Base-by-base conservation (phyloP, 2,113 vertebrate genomes). In the Dolichotis patagonum region DNA sequence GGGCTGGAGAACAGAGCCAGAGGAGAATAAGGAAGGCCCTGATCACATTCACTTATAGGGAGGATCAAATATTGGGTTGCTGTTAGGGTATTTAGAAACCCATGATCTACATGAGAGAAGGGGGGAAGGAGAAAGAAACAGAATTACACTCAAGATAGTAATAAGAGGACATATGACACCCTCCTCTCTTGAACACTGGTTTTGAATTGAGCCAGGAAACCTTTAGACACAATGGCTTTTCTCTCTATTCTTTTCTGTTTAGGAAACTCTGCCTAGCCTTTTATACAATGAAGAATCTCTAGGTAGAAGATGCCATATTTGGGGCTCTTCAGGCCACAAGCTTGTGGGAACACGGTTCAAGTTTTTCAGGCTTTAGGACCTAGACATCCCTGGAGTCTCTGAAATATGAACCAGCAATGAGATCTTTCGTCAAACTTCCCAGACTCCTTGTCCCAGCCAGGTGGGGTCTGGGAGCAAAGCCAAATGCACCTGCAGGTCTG, bases 181-280 rank as follows among this genome's bases (percentile, higher is more conserved):
- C 16, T 73, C 32, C 52, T 16, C 63, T 52, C 65, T 7, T 28
- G 49, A 97, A 65, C 60, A 35, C 54, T 52, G 56, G 93, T 89
- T 94, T 90, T 91, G 28, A 94, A 82, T 69, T 30, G 60, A 95
- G 71, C 30, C 71, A 92, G 49, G 77, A 95, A 85, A 86, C 62
- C n/a, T 62, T n/a, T 28, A 84, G 78, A 75, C 90, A 78, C 38
- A 52, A 28, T 54, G 43, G 17, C 78, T 67, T 63, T 38, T 0
- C 11, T 4, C 35, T 10, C 41, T 28, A 4, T 41, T 26, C 20
- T 13, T 19, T 80, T 84, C 69, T 88, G 28, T 52, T 54, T 91
- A 28, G n/a, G 78, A 96, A 93, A 94, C 82, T 86, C 83, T 89
- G 43, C 24, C 82, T 82, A 84, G 41, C 41, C 54, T 71, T 69